Evolutionary conservation across 2,888 invertebrate species (phyloP).

Genomic region (Megastigmus dorsalis): DNA sequence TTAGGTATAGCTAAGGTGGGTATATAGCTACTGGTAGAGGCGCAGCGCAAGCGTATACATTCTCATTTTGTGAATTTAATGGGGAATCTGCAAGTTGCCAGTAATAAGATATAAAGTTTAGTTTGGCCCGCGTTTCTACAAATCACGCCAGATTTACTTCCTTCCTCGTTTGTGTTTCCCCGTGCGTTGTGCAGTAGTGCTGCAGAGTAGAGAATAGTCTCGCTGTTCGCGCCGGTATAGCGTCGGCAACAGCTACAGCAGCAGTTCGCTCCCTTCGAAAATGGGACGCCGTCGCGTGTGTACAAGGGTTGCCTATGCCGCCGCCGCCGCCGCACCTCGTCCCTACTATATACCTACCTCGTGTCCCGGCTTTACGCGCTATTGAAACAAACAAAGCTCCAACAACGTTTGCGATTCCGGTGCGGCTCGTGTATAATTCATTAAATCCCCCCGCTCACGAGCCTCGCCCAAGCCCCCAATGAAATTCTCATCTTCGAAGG

Average conservation of each 20-base stretch:
- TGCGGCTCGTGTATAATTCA: background rate
- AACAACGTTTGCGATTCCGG: background rate
- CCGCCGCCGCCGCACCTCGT: background rate
- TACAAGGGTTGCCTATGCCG: background rate
- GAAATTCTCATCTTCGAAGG: background rate
- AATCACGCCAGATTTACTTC: slow-evolving; percentile 20
- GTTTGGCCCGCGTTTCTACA: slow-evolving; percentile 15
- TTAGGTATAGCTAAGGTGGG: no score
- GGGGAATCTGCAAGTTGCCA: slow-evolving; percentile 10
- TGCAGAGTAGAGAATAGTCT: no score
- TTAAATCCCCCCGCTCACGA: background rate
- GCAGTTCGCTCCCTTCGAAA: background rate
- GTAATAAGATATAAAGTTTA: slow-evolving; percentile 19
- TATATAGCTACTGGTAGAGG: slow-evolving; percentile 10
- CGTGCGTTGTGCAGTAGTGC: no score
- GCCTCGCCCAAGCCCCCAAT: background rate
- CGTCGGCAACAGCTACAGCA: no score
- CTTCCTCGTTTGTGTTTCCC: background rate
- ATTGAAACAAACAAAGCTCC: background rate
- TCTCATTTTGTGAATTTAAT: slow-evolving; percentile 9
- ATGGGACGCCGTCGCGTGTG: background rate
- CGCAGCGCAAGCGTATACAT: background rate
- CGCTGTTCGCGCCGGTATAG: background rate
- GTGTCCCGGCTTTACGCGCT: background rate
- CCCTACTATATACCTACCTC: no score